Percentiles rank a stretch among this genome's conserved stretches.
phyloP scores from a whole-genome alignment of 1,140 invertebrate species.

The Drosophila arawakana region DNA sequence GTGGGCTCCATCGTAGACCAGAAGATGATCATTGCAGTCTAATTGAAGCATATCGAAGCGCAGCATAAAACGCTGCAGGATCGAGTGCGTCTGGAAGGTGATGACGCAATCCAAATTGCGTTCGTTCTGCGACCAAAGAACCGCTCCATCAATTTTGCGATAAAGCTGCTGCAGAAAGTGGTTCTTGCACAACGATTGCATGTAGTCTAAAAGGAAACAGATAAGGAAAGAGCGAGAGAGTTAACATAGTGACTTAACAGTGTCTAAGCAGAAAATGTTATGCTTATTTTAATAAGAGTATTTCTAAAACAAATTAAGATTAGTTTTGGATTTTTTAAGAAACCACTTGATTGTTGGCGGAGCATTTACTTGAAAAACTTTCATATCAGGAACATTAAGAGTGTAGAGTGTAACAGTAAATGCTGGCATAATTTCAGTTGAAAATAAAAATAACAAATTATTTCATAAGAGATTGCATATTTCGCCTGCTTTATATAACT shows the following conservation, averaged over 20 bases:
- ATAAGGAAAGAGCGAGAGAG: background rate
- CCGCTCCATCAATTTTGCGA: conserved; percentile 95
- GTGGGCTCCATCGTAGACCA: conserved; percentile 96
- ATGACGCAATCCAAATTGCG: conserved; percentile 95
- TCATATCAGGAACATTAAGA: too few species aligned
- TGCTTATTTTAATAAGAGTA: background rate
- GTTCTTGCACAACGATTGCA: conserved; percentile 93
- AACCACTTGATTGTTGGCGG: too few species aligned
- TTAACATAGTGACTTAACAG: background rate
- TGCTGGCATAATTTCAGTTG: too few species aligned
- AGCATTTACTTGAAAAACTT: too few species aligned
- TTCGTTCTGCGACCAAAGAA: conserved; percentile 94
- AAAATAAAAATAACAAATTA: conserved; percentile 64
- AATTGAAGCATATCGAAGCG: conserved; percentile 92
- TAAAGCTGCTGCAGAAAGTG: conserved; percentile 94
- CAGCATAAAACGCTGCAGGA: conserved; percentile 96
- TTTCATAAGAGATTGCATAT: background rate
- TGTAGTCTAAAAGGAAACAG: conserved; percentile 90
- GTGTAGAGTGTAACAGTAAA: too few species aligned
- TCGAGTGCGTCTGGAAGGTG: conserved; percentile 96
- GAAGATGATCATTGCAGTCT: conserved; percentile 97
- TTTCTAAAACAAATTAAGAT: too few species aligned
- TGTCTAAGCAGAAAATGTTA: background rate
- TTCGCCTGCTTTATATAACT: background rate
- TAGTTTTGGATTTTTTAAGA: too few species aligned